phyloP scores from a whole-genome alignment of 2,888 invertebrate species.

The Erebia ligea region DNA sequence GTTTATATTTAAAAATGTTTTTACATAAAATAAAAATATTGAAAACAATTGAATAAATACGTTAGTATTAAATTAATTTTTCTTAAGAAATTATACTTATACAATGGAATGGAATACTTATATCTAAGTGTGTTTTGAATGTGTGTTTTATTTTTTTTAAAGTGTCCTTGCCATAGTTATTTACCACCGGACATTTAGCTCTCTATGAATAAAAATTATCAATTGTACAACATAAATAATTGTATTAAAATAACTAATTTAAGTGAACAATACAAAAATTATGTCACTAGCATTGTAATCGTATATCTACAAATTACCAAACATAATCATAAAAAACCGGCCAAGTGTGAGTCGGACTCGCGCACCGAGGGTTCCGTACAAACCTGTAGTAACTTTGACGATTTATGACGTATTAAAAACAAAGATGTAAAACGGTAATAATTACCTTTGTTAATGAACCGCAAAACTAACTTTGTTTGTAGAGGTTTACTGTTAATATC shows the following conservation, averaged over 20 bases:
- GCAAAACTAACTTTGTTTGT: too few relatives aligned
- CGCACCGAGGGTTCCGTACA: too few relatives aligned
- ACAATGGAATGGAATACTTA: not conserved
- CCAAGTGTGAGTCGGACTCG: too few relatives aligned
- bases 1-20: slow-evolving; percentile 16
- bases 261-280: not conserved
- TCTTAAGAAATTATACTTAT: slow-evolving; percentile 10
- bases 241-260: not conserved
- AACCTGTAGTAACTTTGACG: too few relatives aligned
- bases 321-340: too few relatives aligned
- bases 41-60: not conserved
- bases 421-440: too few relatives aligned
- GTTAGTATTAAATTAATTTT: slow-evolving; percentile 23
- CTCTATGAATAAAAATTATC: slow-evolving; percentile 17
- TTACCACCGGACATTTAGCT: slow-evolving; percentile 28
- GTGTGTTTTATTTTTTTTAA: slow-evolving; percentile 16
- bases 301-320: not conserved
- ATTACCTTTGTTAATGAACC: too few relatives aligned
- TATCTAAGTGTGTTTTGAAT: not conserved
- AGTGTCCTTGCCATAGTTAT: slow-evolving; percentile 34
- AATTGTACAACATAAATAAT: not conserved
- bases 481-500: too few relatives aligned
- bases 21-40: too few relatives aligned
- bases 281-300: not conserved
- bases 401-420: too few relatives aligned